Percentiles rank a stretch among this genome's conserved stretches.
phyloP scores from a whole-genome alignment of 2,888 invertebrate genomes.

The Melikaiella ostensackeni region DNA sequence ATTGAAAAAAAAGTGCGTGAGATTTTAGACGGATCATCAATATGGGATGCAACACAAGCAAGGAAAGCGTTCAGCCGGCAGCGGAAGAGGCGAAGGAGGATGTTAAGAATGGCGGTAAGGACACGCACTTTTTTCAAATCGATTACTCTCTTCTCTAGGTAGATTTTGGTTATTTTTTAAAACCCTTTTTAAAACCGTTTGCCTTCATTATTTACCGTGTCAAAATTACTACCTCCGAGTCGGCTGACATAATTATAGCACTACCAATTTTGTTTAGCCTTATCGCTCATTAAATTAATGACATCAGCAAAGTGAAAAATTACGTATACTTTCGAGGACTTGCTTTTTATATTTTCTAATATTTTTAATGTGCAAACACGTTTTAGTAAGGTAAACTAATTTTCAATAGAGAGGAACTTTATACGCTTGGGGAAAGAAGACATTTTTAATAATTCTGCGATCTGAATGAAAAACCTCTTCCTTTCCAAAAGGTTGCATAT shows the following conservation, averaged over 20 bases:
- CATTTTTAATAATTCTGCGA: no score
- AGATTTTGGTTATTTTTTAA: constrained; percentile 20
- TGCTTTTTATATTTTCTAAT: not conserved
- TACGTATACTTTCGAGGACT: not conserved
- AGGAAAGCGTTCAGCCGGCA: constrained; percentile 78
- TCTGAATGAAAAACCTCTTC: no score
- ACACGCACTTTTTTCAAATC: constrained; percentile 28
- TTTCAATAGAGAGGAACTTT: not conserved
- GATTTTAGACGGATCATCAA: constrained; percentile 56
- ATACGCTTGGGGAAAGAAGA: no score
- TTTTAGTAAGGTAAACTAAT: not conserved
- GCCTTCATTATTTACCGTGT: not conserved
- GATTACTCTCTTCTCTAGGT: not conserved
- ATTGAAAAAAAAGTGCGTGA: constrained; percentile 33
- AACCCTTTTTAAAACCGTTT: not conserved
- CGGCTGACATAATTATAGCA: not conserved
- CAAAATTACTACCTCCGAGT: not conserved
- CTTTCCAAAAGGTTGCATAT: no score
- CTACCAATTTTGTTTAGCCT: not conserved
- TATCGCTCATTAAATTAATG: not conserved
- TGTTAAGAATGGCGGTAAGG: constrained; percentile 73
- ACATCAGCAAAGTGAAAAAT: not conserved
- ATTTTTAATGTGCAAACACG: not conserved
- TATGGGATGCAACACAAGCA: constrained; percentile 82
- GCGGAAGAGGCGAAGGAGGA: constrained; percentile 72